Evolutionary conservation across 2,113 vertebrate genomes (phyloP).

Genomic region (Syngnathus typhle): DNA sequence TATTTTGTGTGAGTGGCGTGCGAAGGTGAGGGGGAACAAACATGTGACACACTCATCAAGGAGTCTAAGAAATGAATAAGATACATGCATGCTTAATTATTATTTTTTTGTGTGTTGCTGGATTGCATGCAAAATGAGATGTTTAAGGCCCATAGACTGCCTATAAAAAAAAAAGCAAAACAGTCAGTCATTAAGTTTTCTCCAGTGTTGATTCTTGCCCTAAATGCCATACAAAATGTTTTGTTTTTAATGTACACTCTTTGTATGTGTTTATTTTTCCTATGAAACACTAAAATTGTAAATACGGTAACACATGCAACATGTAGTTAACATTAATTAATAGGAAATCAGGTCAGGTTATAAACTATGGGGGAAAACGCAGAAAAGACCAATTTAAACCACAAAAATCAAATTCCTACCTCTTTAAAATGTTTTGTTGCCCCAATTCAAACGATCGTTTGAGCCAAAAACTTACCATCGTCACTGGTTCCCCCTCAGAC

Average conservation of each 20-base stretch:
- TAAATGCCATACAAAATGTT: background rate
- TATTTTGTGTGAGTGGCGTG: conserved; percentile 34
- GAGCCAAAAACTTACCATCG: conserved; percentile 68
- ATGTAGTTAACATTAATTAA: background rate
- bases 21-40: conserved; percentile 23
- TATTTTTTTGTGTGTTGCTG: background rate
- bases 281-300: conserved; percentile 5
- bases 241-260: background rate
- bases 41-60: conserved; percentile 22
- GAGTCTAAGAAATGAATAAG: conserved; percentile 11
- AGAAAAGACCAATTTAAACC: conserved; percentile 14
- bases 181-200: conserved; percentile 16
- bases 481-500: conserved; percentile 51
- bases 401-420: conserved; percentile 65
- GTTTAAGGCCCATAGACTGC: conserved; percentile 18
- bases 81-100: background rate
- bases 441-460: conserved; percentile 49
- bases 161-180: conserved; percentile 36
- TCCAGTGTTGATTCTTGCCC: background rate
- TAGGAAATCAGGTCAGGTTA: conserved; percentile 6
- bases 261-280: background rate
- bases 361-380: conserved; percentile 18
- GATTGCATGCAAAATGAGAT: conserved; percentile 17
- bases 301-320: conserved; percentile 39
- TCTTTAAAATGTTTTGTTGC: conserved; percentile 55